Conservation (phyloP, 2,113 vertebrate species). For the Crocuta crocuta region DNA sequence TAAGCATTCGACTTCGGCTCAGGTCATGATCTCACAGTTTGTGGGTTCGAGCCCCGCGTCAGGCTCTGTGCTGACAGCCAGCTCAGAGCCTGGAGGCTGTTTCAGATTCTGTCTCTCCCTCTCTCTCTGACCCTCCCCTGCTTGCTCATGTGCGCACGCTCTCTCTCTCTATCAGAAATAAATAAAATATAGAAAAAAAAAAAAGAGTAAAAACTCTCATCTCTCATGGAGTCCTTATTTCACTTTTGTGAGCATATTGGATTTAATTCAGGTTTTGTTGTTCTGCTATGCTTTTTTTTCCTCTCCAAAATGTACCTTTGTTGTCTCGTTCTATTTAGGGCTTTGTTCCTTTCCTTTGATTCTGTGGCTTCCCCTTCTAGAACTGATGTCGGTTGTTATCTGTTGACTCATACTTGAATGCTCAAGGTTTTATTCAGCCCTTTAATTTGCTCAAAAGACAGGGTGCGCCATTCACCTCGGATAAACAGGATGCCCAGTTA, state of each 20-base stretch:
- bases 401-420: slow-evolving; percentile 50
- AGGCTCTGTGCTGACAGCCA: too few relatives aligned
- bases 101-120: too few relatives aligned
- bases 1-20: too few relatives aligned
- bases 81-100: too few relatives aligned
- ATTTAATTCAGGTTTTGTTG: not conserved
- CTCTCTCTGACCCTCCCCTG: too few relatives aligned
- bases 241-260: not conserved
- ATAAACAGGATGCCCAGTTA: slow-evolving; percentile 32
- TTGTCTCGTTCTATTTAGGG: not conserved
- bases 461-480: not conserved
- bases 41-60: too few relatives aligned
- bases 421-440: slow-evolving; percentile 53
- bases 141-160: too few relatives aligned
- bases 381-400: slow-evolving; percentile 5
- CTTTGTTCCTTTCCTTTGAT: not conserved
- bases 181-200: too few relatives aligned
- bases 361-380: not conserved
- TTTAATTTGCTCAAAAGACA: slow-evolving; percentile 57
- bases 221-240: not conserved
- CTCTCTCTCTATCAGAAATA: too few relatives aligned
- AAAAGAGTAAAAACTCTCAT: not conserved
- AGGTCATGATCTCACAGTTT: too few relatives aligned
- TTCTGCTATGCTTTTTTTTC: not conserved
- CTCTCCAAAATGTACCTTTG: not conserved